Evolutionary conservation across 2,113 vertebrate species (phyloP).

Genomic region (Bungarus multicinctus): DNA sequence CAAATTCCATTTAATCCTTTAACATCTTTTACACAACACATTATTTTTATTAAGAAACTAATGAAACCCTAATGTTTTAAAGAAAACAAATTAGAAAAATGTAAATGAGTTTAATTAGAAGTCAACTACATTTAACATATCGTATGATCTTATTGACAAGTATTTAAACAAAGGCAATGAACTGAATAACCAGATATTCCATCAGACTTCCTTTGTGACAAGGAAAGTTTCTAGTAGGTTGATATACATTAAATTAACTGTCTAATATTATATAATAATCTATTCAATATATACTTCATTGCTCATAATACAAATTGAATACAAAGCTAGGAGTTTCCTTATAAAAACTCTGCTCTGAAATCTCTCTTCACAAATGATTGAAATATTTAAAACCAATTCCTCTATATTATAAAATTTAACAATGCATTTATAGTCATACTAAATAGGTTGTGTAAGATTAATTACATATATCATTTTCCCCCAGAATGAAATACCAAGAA

Average conservation of each 20-base stretch:
- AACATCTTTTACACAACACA: background rate
- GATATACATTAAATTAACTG: constrained; percentile 14
- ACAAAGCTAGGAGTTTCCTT: background rate
- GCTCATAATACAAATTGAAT: background rate
- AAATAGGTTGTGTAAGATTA: background rate
- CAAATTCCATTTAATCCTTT: background rate
- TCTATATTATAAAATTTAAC: background rate
- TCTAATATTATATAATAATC: background rate
- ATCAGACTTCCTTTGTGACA: constrained; percentile 59
- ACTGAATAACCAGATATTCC: constrained; percentile 50
- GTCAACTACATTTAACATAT: constrained; percentile 17
- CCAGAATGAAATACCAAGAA: background rate
- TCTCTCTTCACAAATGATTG: background rate
- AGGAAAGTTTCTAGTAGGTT: constrained; percentile 57
- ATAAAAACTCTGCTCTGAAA: background rate
- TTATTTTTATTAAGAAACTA: background rate
- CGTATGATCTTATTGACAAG: constrained; percentile 70
- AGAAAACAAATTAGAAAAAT: background rate
- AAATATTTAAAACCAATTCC: background rate
- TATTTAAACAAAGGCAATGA: constrained; percentile 72
- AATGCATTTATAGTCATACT: background rate
- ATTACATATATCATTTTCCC: background rate
- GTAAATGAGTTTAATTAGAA: background rate
- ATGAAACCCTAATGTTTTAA: background rate
- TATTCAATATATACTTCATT: background rate